phyloP scores from a whole-genome alignment of 2,113 vertebrate species.

The Centropus bengalensis region DNA sequence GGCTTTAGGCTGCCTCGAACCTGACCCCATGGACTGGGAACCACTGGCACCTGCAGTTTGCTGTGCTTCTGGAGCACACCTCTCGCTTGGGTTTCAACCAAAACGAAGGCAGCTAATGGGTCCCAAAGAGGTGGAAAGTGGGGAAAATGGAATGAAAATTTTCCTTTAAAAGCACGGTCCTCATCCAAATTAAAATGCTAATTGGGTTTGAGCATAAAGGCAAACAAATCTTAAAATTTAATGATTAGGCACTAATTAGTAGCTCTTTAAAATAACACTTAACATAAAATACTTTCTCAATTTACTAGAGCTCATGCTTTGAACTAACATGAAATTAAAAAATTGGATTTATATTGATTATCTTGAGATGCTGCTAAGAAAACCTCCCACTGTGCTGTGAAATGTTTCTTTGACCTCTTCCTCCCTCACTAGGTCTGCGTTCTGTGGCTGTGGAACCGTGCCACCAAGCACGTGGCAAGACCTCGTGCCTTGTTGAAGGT shows the following conservation, averaged over 20 bases:
- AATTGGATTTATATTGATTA: not conserved
- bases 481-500: constrained; percentile 8
- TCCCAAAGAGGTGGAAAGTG: not conserved
- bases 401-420: not conserved
- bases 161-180: fast-evolving
- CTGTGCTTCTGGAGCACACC: not conserved
- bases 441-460: constrained; percentile 28
- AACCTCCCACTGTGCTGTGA: not conserved
- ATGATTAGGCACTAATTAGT: not conserved
- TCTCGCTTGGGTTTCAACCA: not conserved
- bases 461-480: not conserved
- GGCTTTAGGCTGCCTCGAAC: not conserved
- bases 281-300: not conserved
- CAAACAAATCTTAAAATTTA: not conserved
- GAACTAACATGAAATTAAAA: not conserved
- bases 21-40: not conserved
- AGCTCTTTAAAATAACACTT: not conserved
- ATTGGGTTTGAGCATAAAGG: not conserved
- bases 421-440: not conserved
- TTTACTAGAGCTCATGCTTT: not conserved
- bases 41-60: not conserved
- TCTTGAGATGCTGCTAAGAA: not conserved
- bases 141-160: not conserved
- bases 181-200: not conserved
- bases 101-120: not conserved